Evolutionary conservation across 2,888 invertebrate species (phyloP), one percentile per base, ranked within the genome.

Genomic region (Idaea aversata): DNA sequence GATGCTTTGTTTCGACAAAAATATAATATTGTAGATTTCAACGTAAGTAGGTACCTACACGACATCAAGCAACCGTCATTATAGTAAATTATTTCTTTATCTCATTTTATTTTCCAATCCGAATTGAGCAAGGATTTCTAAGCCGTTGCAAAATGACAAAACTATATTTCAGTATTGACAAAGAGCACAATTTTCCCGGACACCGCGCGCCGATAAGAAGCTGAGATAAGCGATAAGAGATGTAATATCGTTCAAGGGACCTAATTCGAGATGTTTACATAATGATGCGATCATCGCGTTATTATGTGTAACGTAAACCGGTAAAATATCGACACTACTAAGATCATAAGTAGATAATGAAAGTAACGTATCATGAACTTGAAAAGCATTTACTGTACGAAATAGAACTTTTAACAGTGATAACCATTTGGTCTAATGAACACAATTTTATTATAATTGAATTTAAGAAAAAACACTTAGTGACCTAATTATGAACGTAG

Each of bases 151-250:
- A 64, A 64, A 64, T 61, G 47, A 57, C 6, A 47, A 60, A 66
- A 59, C 67, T 59, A 65, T 59, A 65, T 63, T 34, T 15, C 35
- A 34, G 58, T 62, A 65, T 65, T 62, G 65, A 58, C 62, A 67
- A 68, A 65, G n/a, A 66, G 63, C 59, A 67, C 35, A 61, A 47
- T 67, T 66, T 65, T 61, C 25, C 64, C 38, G 58, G 60, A 68
- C 58, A 36, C 47, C 64, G 66, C 25, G 63, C 60, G 47, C 47
- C 63, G 70, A 72, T 75, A 71, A 63, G 57, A 34, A 5, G 59
- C 63, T 34, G 58, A 68, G 73, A 70, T 72, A 74, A 71, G 62
- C 63, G 71, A 75, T 71, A 72, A 70, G 64, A 64, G 62, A 71
- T 71, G 61, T 61, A 25, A 60, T 64, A 69, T 65, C 67, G 72